Evolutionary conservation across 1,140 invertebrate genomes (phyloP).

Genomic region (Antheraea pernyi): DNA sequence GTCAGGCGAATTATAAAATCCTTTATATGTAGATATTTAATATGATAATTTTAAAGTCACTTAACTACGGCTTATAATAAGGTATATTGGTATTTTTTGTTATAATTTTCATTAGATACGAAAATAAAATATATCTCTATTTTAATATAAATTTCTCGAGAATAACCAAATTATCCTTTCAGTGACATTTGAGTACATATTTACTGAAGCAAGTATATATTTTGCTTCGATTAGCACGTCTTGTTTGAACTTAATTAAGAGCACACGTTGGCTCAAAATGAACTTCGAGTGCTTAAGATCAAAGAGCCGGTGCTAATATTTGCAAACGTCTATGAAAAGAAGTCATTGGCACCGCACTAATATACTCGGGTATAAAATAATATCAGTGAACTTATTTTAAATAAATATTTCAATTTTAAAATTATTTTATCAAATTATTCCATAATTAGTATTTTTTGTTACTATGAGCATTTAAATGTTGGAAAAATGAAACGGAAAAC

Average conservation of each 20-base stretch:
- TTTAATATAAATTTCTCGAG: neutral
- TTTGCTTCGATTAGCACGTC: slow-evolving; percentile 38
- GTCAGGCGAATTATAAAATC: no score
- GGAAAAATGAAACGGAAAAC: no score
- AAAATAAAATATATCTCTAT: neutral
- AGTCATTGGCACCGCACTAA: slow-evolving; percentile 48
- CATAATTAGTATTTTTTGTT: no score
- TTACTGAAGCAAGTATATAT: slow-evolving; percentile 17
- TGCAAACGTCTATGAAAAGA: slow-evolving; percentile 62
- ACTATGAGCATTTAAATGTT: no score
- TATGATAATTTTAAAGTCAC: no score
- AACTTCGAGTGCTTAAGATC: slow-evolving; percentile 52
- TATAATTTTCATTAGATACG: neutral
- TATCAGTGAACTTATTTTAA: neutral
- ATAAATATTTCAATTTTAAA: neutral
- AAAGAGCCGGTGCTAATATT: slow-evolving; percentile 65
- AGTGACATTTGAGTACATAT: slow-evolving; percentile 12
- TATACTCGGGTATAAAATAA: slow-evolving; percentile 4
- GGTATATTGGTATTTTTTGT: neutral
- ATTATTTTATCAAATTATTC: no score
- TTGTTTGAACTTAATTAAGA: slow-evolving; percentile 74
- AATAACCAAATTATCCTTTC: slow-evolving; percentile 5
- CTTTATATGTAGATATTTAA: no score
- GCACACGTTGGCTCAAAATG: slow-evolving; percentile 54
- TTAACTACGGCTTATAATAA: no score